Percentiles rank a stretch among this genome's conserved stretches.
These are phyloP conservation scores for Amaurobius ferox DNA, from an alignment of 2,888 invertebrate species.

Conservation along the genomic window DNA sequence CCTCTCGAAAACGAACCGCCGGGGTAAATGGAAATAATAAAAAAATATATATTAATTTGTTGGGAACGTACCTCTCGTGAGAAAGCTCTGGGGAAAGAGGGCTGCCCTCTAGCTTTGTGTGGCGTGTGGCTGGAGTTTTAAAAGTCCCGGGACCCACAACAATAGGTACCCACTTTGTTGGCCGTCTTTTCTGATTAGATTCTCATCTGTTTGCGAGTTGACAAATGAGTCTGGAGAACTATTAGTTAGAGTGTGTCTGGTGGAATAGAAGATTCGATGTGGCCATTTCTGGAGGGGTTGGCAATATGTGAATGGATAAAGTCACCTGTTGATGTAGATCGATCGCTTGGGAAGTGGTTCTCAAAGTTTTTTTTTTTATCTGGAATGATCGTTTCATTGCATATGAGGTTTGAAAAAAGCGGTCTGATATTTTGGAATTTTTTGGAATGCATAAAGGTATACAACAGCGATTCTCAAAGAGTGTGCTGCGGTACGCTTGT, in stretches of 20 bases:
- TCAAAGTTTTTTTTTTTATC: background rate
- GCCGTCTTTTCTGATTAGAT: conserved; percentile 50
- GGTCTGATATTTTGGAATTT: too few species aligned
- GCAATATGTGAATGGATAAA: background rate
- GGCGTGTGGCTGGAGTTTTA: conserved; percentile 63
- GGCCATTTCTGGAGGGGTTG: conserved; percentile 4
- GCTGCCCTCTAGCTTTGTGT: conserved; percentile 34
- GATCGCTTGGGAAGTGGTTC: background rate
- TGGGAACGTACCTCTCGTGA: conserved; percentile 57
- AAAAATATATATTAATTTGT: conserved; percentile 62
- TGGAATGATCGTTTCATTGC: background rate
- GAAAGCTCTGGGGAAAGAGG: background rate
- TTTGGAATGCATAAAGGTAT: too few species aligned
- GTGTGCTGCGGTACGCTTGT: too few species aligned
- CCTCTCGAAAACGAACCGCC: conserved; percentile 25
- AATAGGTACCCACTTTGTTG: conserved; percentile 49
- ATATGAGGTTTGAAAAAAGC: background rate
- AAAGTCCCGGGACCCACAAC: conserved; percentile 58
- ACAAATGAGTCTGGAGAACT: conserved; percentile 64
- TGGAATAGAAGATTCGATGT: conserved; percentile 10
- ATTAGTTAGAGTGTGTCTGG: conserved; percentile 52
- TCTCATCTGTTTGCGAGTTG: conserved; percentile 48
- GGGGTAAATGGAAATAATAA: background rate
- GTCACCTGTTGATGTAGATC: background rate
- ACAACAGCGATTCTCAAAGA: too few species aligned